Evolutionary conservation across 2,113 vertebrate genomes (phyloP).

Genomic region (Gorsachius goisagi): DNA sequence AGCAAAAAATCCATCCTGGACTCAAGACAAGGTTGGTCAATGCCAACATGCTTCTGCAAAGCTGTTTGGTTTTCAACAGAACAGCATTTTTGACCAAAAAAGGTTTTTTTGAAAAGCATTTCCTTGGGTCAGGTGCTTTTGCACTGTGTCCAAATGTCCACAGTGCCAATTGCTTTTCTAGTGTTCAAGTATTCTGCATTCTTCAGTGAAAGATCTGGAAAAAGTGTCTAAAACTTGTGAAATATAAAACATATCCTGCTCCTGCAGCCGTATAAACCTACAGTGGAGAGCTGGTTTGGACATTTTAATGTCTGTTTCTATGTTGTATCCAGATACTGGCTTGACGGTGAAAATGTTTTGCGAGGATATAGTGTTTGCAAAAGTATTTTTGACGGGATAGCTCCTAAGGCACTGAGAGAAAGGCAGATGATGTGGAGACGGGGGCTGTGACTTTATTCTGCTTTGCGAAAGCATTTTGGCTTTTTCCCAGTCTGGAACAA

Average conservation of each 20-base stretch:
- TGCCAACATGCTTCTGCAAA: neutral
- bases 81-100: neutral
- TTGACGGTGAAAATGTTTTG: neutral
- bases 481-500: neutral
- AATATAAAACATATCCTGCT: neutral
- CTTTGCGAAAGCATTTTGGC: neutral
- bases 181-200: neutral
- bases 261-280: neutral
- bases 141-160: neutral
- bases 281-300: neutral
- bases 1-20: neutral
- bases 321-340: neutral
- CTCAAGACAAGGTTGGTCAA: neutral
- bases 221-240: neutral
- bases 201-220: neutral
- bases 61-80: neutral
- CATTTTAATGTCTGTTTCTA: neutral
- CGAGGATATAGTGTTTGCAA: neutral
- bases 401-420: neutral
- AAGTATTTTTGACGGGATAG: neutral
- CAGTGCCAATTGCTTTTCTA: neutral
- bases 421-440: neutral
- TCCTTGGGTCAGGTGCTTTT: neutral
- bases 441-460: neutral
- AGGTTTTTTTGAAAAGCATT: neutral